phyloP scores from a whole-genome alignment of 2,888 invertebrate genomes.

The Boloria euphrosyne region DNA sequence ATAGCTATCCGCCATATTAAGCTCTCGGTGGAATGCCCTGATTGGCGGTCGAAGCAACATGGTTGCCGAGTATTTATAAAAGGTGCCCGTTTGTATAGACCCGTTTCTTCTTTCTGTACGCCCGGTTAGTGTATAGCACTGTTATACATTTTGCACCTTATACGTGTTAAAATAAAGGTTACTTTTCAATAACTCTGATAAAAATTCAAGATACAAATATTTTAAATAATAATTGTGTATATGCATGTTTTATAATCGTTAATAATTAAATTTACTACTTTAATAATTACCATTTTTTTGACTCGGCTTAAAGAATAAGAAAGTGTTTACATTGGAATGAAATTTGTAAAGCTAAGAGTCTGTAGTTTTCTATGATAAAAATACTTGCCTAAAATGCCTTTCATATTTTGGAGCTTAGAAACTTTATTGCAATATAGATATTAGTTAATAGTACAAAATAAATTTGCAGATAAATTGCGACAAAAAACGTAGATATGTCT shows the following conservation, averaged over 20 bases:
- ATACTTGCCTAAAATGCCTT: too few relatives aligned
- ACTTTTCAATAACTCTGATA: slow-evolving; percentile 9
- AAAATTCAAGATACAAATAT: not conserved
- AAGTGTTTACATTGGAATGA: too few relatives aligned
- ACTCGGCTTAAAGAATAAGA: too few relatives aligned
- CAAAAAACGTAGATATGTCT: too few relatives aligned
- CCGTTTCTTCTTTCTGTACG: slow-evolving; percentile 45
- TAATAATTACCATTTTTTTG: too few relatives aligned
- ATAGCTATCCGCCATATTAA: slow-evolving; percentile 68
- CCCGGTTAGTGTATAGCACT: slow-evolving; percentile 36
- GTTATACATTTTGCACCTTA: slow-evolving; percentile 36
- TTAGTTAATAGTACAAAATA: too few relatives aligned
- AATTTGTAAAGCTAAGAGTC: too few relatives aligned
- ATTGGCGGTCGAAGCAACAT: slow-evolving; percentile 71
- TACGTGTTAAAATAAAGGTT: not conserved
- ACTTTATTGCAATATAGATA: too few relatives aligned
- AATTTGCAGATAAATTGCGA: too few relatives aligned
- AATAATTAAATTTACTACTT: too few relatives aligned
- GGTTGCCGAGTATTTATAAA: slow-evolving; percentile 61
- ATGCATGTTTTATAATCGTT: not conserved
- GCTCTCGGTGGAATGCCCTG: slow-evolving; percentile 53
- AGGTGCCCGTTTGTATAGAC: slow-evolving; percentile 46
- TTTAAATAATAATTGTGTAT: not conserved
- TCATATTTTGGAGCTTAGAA: too few relatives aligned
- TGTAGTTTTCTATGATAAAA: too few relatives aligned